A percentile compares a stretch with the other conserved stretches of the same genome.
Evolutionary conservation across 2,797 vertebrate species (phyloP).

Genomic region (Rhynchotus rufescens): DNA sequence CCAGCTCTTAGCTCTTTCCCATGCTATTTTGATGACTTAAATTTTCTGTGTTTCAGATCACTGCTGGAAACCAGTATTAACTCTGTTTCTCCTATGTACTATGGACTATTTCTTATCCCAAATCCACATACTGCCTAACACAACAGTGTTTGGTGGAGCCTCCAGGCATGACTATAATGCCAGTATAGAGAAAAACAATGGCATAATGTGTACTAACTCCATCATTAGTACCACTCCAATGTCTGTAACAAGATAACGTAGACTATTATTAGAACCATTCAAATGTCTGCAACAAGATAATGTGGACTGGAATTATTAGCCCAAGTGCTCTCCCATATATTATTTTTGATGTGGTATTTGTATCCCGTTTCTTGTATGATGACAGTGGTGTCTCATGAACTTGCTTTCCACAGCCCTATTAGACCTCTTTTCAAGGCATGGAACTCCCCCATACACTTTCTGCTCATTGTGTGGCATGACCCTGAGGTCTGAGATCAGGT

Average conservation of each 20-base stretch:
- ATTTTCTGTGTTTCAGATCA: neutral
- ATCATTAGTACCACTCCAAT: neutral
- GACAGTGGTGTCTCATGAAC: constrained; percentile 25
- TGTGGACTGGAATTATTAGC: neutral
- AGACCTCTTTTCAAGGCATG: neutral
- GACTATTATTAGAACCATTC: neutral
- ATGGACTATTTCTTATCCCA: neutral
- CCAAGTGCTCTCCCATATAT: neutral
- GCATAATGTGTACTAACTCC: neutral
- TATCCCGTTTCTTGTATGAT: constrained; percentile 45
- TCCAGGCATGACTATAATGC: neutral
- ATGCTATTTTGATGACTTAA: neutral
- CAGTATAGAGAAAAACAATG: neutral
- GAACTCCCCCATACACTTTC: neutral
- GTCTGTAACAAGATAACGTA: neutral
- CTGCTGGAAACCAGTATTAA: neutral
- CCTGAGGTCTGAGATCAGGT: neutral
- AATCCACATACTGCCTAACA: neutral
- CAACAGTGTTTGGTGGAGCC: neutral
- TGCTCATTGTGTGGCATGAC: neutral
- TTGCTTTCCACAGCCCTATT: constrained; percentile 6
- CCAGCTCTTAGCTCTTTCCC: neutral
- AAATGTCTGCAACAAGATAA: neutral
- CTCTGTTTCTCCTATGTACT: neutral
- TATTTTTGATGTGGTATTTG: constrained; percentile 21